Evolutionary conservation across 2,888 invertebrate genomes (phyloP), one percentile per base, ranked within the genome.

Genomic region (Acronicta alni): DNA sequence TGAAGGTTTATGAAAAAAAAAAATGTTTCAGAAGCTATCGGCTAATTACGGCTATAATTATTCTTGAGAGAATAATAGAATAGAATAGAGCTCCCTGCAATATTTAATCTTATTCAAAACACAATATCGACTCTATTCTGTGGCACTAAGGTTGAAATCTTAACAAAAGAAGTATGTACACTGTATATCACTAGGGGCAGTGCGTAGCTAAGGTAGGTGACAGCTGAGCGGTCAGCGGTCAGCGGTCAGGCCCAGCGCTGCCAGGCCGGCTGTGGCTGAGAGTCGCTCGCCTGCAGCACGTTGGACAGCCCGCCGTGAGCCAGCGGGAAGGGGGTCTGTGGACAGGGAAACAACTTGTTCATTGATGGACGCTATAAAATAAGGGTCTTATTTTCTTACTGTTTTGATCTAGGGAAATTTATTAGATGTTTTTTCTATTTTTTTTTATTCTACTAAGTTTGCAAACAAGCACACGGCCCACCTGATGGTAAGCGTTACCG

Each of bases 231-330:
- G 45, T 86, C 77, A 88, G 51, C n/a, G 77, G 66, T 90, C 91
- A 92, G 3, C 80, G 81, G n/a, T 86, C 77, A 88, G 51, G 77
- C 67, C 90, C 91, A 92, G 3, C 80, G 81, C 64, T 84, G 88
- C 89, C 91, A 92, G 37, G 77, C 38, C 41, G 79, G 75, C 18
- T 35, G 81, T 75, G 48, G 83, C 79, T 44, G 82, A 9, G 86
- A 69, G 75, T 92, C 93, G 69, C 87, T 88, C 10, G 83, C 86
- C 3, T 88, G 84, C 18, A 93, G 83, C 42, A 85, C 84, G 83
- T 94, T 94, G 51, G 91, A 87, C 9, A 90, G 73, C 0, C 90
- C 93, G 20, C 87, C 91, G 20, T 70, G 79, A 14, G 79, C 75
- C 18, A 77, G 61, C 0, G 89, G 84, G 77, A 82, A 90, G 0